A percentile compares a stretch with the other conserved stretches of the same genome.
Conservation (phyloP, 2,113 vertebrate species). For the Daboia siamensis region DNA sequence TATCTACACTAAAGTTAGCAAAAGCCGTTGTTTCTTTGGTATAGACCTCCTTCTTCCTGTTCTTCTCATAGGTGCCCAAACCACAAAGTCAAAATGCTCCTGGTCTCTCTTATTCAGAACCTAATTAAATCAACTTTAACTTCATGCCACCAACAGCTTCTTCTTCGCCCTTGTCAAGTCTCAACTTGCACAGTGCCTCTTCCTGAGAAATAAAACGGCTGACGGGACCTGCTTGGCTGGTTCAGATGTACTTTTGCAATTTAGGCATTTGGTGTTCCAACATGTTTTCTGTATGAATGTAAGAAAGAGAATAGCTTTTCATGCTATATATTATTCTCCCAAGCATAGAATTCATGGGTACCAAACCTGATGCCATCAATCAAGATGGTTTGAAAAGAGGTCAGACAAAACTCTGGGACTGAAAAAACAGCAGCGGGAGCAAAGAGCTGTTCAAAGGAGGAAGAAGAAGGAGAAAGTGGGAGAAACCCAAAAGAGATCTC, state of each 20-base stretch:
- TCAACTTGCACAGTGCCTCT: neutral
- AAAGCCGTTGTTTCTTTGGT: neutral
- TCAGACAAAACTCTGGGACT: no score
- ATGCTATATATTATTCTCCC: neutral
- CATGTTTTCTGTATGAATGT: neutral
- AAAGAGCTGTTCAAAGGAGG: no score
- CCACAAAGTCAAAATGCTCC: neutral
- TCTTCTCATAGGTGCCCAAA: neutral
- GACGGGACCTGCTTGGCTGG: neutral
- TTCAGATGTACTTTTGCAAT: neutral
- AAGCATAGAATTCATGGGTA: neutral
- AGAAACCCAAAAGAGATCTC: no score
- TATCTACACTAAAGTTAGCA: neutral
- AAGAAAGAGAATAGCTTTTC: neutral
- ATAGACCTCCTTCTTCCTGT: neutral
- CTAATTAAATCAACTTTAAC: neutral
- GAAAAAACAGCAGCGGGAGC: no score
- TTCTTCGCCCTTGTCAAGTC: neutral
- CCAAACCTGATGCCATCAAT: neutral
- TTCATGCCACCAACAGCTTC: neutral
- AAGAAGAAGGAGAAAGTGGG: no score
- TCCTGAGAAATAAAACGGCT: neutral
- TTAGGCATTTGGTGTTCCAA: neutral
- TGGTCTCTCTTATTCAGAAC: neutral
- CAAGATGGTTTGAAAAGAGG: neutral